Base-by-base conservation (phyloP, 2,113 vertebrate genomes). In the Chaetura pelagica region DNA sequence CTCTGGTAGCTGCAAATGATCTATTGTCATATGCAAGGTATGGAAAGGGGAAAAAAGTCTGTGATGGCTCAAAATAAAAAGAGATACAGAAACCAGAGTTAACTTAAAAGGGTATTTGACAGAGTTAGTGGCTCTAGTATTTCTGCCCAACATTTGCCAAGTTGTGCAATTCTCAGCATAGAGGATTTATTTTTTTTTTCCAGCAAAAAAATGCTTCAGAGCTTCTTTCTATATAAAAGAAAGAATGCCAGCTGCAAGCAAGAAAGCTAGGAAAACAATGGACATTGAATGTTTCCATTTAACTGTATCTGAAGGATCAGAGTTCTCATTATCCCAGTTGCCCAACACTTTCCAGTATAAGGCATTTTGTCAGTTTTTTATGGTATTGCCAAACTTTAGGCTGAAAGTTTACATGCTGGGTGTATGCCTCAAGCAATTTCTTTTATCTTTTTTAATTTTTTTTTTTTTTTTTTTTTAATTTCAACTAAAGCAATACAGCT, bases 401-500 rank as follows among this genome's bases (percentile, higher is more conserved):
- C 77, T 91, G 91, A 75, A 89, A 75, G 69, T 76, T 94, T 54
- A 84, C 84, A 76, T 23, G 24, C 40, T 68, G 77, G 58, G 80
- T 0, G 0, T n/a, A 23, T 18, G 87, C 77, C 29, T 48, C 66
- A 35, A 91, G 44, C 38, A 62, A 62, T 42, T 34, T 44, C 18
- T 77, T 64, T 61, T 40, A 64, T 78, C 24, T 52, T 52, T 26
- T 26, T 51, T 51, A 15, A 14, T 52, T 35, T 52, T 63, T 4
- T 9, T 42, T 34, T 51, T 51, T 24, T 24, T 51, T 52, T 26
- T 52, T 35, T 52, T 63, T 4, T 9, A 9, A 64, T 75, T 83
- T 82, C 46, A 91, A 27, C 86, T 89, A 77, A 90, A 90, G 29
- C 61, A 90, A 81, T 81, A 40, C 83, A 86, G 59, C 54, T 80